These are phyloP conservation scores for Thunnus thynnus DNA, from an alignment of 2,113 vertebrate species.

Conservation along the genomic window DNA sequence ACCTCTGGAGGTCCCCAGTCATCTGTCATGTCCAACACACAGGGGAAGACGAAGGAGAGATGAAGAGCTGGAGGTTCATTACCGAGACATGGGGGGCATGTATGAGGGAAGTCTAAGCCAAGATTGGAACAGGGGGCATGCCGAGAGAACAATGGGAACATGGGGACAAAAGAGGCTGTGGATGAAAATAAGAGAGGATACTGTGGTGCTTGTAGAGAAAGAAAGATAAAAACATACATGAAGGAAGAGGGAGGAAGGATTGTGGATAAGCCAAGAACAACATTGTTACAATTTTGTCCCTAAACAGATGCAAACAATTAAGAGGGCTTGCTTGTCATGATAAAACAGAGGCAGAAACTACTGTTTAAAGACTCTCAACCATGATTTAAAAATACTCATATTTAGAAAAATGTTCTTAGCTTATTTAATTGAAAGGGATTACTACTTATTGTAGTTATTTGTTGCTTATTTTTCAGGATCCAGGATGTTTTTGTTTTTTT, in stretches of 20 bases:
- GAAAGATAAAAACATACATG: background rate
- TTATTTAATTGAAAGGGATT: background rate
- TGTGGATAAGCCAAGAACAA: background rate
- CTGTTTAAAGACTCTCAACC: background rate
- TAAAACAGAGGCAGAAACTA: background rate
- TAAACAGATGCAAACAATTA: background rate
- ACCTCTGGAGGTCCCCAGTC: slow-evolving; percentile 82
- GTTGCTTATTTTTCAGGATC: background rate
- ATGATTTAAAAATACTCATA: background rate
- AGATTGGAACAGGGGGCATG: slow-evolving; percentile 48
- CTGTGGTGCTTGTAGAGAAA: background rate
- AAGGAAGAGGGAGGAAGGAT: background rate
- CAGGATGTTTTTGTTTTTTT: background rate
- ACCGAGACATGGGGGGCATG: slow-evolving; percentile 67
- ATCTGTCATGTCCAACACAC: slow-evolving; percentile 83
- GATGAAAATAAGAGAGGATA: slow-evolving; percentile 28
- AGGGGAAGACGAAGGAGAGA: slow-evolving; percentile 57
- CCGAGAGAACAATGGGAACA: slow-evolving; percentile 48
- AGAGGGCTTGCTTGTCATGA: background rate
- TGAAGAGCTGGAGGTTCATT: slow-evolving; percentile 77
- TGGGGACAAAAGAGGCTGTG: slow-evolving; percentile 40
- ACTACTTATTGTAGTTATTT: background rate
- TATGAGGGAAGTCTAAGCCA: slow-evolving; percentile 49
- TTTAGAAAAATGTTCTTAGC: background rate
- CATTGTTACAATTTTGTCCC: background rate